phyloP scores from a whole-genome alignment of 92 coral and sea anemone species.

The Phenganax subtilis region DNA sequence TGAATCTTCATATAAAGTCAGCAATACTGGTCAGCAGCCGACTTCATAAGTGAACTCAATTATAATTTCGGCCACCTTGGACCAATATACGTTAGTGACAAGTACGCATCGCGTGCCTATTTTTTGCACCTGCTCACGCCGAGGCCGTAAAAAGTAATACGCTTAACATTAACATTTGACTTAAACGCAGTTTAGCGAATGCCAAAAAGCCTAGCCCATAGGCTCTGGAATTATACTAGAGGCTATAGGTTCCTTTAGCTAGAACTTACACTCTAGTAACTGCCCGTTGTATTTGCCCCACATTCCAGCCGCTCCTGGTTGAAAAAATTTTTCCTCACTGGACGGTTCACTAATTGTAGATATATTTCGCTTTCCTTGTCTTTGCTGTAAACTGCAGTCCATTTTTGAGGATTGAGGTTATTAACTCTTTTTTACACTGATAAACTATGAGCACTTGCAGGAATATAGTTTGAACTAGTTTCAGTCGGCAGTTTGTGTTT shows the following conservation, averaged over 20 bases:
- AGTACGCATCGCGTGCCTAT: too few relatives aligned
- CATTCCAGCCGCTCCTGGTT: constrained; percentile 38
- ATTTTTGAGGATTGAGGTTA: not conserved
- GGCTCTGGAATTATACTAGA: not conserved
- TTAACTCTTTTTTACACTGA: too few relatives aligned
- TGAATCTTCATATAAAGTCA: too few relatives aligned
- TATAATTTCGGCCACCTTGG: too few relatives aligned
- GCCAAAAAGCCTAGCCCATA: not conserved
- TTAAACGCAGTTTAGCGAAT: not conserved
- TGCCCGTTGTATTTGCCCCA: constrained; percentile 52
- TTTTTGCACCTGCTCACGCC: too few relatives aligned
- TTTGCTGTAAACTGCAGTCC: not conserved
- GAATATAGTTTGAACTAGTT: not conserved
- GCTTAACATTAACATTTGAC: too few relatives aligned
- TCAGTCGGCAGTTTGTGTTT: not conserved
- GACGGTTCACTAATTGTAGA: not conserved
- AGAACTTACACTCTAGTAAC: constrained; percentile 55
- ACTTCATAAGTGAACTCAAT: too few relatives aligned
- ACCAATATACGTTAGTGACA: too few relatives aligned
- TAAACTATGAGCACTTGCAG: not conserved
- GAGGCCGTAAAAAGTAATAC: too few relatives aligned
- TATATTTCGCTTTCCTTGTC: not conserved
- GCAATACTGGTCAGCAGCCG: too few relatives aligned
- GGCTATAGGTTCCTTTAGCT: not conserved
- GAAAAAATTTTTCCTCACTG: constrained; percentile 15